These are phyloP conservation scores for Ascidia mentula DNA, from an alignment of 23 tunicate species.

Conservation along the genomic window DNA sequence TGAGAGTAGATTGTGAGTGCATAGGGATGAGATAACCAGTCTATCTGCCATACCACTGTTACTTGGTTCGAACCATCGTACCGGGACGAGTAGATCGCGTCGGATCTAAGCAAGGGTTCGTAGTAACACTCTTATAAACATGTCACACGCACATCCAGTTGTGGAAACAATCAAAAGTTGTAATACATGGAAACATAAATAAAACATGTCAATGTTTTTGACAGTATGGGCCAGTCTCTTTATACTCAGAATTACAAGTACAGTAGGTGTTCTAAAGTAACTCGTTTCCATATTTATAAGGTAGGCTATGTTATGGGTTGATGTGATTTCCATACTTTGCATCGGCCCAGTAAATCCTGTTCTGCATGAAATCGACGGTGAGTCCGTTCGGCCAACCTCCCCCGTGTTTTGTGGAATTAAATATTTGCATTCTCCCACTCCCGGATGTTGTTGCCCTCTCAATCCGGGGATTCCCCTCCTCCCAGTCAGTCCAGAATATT, in stretches of 20 bases:
- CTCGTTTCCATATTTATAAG: too few species aligned
- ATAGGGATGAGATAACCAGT: slow-evolving; percentile 79
- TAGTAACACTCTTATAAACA: too few species aligned
- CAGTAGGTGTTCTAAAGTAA: too few species aligned
- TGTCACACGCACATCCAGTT: too few species aligned
- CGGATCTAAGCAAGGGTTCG: too few species aligned
- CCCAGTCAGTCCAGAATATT: slow-evolving; percentile 92
- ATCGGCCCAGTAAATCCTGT: slow-evolving; percentile 80
- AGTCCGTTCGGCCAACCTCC: slow-evolving; percentile 89
- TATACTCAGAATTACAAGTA: too few species aligned
- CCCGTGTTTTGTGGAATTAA: slow-evolving; percentile 10
- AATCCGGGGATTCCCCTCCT: slow-evolving; percentile 38
- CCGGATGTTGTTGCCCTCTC: slow-evolving; percentile 74
- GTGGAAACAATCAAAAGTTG: too few species aligned
- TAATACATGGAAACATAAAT: too few species aligned
- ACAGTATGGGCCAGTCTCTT: too few species aligned
- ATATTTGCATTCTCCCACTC: slow-evolving; percentile 29
- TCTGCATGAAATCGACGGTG: slow-evolving; percentile 58
- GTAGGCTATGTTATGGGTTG: too few species aligned
- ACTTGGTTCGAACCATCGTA: slow-evolving; percentile 49
- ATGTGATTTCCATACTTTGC: slow-evolving; percentile 92
- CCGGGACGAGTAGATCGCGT: slow-evolving; percentile 40
- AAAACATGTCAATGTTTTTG: too few species aligned
- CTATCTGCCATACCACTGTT: slow-evolving; percentile 29
- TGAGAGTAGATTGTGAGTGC: slow-evolving; percentile 55